Evolutionary conservation across 92 coral and sea anemone genomes (phyloP).

Genomic region (Porites evermanni): DNA sequence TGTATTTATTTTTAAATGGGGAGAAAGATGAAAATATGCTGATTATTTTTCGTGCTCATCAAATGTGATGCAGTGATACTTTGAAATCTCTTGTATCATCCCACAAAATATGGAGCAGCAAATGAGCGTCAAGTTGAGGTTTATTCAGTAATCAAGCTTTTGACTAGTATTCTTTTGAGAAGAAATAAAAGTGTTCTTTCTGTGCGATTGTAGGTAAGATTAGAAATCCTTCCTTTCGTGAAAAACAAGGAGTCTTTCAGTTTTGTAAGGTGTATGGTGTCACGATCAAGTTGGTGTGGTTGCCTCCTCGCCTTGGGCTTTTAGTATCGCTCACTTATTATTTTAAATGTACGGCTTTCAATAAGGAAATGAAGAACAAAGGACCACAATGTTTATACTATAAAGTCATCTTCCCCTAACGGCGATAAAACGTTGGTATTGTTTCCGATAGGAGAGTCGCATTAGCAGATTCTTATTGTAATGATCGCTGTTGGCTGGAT

Average conservation of each 20-base stretch:
- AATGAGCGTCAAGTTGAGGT: not conserved
- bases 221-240: not conserved
- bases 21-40: not conserved
- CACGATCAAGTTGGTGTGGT: no score
- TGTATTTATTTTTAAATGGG: slow-evolving; percentile 15
- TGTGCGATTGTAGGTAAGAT: not conserved
- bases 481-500: slow-evolving; percentile 11
- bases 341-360: not conserved
- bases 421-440: slow-evolving; percentile 23
- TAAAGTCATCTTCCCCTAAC: not conserved
- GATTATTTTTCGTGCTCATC: not conserved
- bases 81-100: not conserved
- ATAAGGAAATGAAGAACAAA: slow-evolving; percentile 17
- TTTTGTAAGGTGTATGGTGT: no score
- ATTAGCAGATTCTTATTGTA: slow-evolving; percentile 15
- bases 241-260: no score
- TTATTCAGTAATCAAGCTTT: slow-evolving; percentile 23
- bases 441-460: slow-evolving; percentile 11
- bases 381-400: slow-evolving; percentile 16
- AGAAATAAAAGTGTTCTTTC: not conserved
- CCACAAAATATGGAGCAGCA: not conserved
- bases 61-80: slow-evolving; percentile 3
- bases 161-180: slow-evolving; percentile 18
- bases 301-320: not conserved
- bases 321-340: not conserved